Percentiles rank a stretch among this genome's conserved stretches.
Evolutionary conservation across 2,113 vertebrate genomes (phyloP).

Genomic region (Leptobrachium ailaonicum): DNA sequence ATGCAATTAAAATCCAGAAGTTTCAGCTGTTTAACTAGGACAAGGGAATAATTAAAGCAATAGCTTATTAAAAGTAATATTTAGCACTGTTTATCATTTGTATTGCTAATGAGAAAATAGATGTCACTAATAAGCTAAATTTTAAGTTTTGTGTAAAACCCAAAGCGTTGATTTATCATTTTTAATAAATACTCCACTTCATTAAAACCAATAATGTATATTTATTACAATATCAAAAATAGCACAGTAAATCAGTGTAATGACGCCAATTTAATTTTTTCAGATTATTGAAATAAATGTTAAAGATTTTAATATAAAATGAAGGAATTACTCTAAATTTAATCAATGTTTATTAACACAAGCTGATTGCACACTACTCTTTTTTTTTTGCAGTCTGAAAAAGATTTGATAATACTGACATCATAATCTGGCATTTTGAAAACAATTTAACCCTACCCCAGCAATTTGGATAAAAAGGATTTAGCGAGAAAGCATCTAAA

Average conservation of each 20-base stretch:
- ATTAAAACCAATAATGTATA: conserved; percentile 45
- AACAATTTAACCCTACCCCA: too few species aligned
- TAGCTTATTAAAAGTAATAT: conserved; percentile 49
- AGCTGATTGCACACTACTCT: too few species aligned
- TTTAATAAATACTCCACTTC: conserved; percentile 45
- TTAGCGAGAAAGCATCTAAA: too few species aligned
- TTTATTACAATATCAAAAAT: conserved; percentile 32
- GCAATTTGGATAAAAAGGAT: too few species aligned
- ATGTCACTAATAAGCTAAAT: conserved; percentile 31
- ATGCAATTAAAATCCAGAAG: conserved; percentile 25
- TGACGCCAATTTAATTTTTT: conserved; percentile 22
- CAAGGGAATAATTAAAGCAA: conserved; percentile 47
- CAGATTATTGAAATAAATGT: conserved; percentile 6
- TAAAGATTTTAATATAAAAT: conserved; percentile 2
- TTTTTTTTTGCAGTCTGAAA: too few species aligned
- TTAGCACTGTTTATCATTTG: conserved; percentile 21
- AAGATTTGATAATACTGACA: too few species aligned
- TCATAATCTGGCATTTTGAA: too few species aligned
- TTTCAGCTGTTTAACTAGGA: conserved; percentile 34
- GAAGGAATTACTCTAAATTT: conserved; percentile 5
- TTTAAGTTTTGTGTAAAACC: conserved; percentile 3
- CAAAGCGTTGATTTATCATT: conserved; percentile 39
- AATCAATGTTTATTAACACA: neutral
- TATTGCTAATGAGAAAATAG: conserved; percentile 35
- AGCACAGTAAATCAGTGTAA: conserved; percentile 35